phyloP scores from a whole-genome alignment of 2,797 vertebrate species.

The Fistularia commersonii region DNA sequence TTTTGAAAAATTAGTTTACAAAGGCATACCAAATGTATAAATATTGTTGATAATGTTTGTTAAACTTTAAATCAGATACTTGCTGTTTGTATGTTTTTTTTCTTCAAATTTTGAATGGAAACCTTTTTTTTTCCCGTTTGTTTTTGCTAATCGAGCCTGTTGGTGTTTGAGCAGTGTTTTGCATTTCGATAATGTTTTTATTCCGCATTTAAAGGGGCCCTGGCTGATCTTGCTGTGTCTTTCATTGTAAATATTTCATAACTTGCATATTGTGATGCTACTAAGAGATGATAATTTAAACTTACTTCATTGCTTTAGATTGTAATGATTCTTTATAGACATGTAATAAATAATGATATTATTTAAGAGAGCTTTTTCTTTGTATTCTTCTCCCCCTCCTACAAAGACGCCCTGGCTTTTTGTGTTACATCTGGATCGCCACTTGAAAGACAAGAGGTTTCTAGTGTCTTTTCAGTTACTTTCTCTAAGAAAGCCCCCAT shows the following conservation, averaged over 20 bases:
- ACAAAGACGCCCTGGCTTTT: conserved; percentile 20
- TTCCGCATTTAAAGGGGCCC: conserved; percentile 86
- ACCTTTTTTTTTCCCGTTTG: conserved; percentile 71
- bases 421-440: conserved; percentile 18
- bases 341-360: conserved; percentile 95
- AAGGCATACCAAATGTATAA: conserved; percentile 97
- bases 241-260: conserved; percentile 93
- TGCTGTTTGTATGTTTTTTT: conserved; percentile 88
- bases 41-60: conserved; percentile 87
- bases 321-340: conserved; percentile 96
- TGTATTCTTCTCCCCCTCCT: not conserved
- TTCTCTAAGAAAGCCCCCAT: conserved; percentile 28
- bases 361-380: conserved; percentile 85
- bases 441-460: conserved; percentile 42
- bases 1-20: conserved; percentile 94
- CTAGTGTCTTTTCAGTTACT: conserved; percentile 24
- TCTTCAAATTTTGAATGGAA: conserved; percentile 74
- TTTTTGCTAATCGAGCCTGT: conserved; percentile 89
- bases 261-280: conserved; percentile 87
- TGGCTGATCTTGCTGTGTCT: conserved; percentile 88
- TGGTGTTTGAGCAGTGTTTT: conserved; percentile 90
- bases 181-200: conserved; percentile 85
- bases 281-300: conserved; percentile 86
- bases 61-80: conserved; percentile 71
- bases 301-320: conserved; percentile 91